These are phyloP conservation scores for Drosophila multiciliata DNA, from an alignment of 2,888 invertebrate genomes.

Conservation along the genomic window DNA sequence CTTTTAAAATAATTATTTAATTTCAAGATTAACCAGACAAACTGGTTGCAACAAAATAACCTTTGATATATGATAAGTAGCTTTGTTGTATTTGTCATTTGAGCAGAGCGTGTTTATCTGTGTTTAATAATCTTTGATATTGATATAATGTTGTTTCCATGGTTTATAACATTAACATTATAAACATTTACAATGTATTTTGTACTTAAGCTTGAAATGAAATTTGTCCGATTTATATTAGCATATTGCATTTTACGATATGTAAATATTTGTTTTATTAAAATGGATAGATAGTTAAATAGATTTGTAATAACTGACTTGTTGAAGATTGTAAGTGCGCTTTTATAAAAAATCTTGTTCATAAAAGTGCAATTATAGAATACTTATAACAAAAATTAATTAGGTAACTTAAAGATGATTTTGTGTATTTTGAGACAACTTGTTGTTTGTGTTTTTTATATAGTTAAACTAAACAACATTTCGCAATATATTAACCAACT, in stretches of 20 bases:
- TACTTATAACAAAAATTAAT: too few relatives aligned
- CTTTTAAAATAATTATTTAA: not conserved
- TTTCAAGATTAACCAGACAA: not conserved
- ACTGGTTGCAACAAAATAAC: not conserved
- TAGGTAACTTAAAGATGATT: too few relatives aligned
- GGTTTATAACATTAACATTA: not conserved
- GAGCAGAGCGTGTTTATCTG: not conserved
- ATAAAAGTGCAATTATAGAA: not conserved
- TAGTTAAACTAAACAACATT: not conserved
- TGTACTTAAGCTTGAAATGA: not conserved
- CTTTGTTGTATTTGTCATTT: not conserved
- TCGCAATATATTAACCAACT: not conserved
- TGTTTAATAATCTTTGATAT: not conserved
- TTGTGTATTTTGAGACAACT: too few relatives aligned
- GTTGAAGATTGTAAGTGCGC: not conserved
- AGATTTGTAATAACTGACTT: not conserved
- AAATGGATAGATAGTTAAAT: not conserved
- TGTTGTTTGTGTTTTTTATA: not conserved
- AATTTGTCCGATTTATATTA: not conserved
- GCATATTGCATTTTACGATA: not conserved
- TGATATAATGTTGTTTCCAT: not conserved
- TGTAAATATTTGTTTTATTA: not conserved
- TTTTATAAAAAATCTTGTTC: not conserved
- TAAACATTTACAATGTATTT: not conserved
- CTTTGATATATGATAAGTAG: not conserved